Conservation (phyloP, 2,797 vertebrate species). For the Mormyrus proboscirostris region DNA sequence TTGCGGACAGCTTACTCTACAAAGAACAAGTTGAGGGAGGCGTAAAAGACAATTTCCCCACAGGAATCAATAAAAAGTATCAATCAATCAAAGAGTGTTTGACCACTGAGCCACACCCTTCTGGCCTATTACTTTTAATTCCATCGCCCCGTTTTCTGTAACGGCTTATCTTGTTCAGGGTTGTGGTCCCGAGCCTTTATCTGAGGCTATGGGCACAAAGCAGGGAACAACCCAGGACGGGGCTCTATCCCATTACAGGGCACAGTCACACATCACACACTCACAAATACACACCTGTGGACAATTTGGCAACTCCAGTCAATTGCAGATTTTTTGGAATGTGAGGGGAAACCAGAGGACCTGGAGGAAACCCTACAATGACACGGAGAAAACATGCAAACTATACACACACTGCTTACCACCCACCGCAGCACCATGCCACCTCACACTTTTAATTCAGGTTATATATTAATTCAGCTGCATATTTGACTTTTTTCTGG, state of each 20-base stretch:
- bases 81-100: background rate
- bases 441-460: background rate
- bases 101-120: background rate
- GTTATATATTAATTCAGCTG: background rate
- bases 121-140: background rate
- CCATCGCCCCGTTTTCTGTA: background rate
- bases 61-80: background rate
- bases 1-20: background rate
- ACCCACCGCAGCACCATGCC: background rate
- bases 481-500: background rate
- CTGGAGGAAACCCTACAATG: background rate
- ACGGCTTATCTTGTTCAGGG: background rate
- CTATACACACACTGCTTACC: background rate
- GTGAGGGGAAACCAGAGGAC: background rate
- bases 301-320: background rate
- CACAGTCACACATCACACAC: background rate
- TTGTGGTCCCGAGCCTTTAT: background rate
- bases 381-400: background rate
- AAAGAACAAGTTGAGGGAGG: background rate
- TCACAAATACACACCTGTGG: background rate
- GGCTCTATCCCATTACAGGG: background rate
- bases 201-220: background rate
- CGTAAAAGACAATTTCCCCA: background rate
- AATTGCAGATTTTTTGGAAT: background rate
- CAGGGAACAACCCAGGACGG: background rate